Base-by-base conservation (phyloP, 2,113 vertebrate genomes). In the Engystomops pustulosus region DNA sequence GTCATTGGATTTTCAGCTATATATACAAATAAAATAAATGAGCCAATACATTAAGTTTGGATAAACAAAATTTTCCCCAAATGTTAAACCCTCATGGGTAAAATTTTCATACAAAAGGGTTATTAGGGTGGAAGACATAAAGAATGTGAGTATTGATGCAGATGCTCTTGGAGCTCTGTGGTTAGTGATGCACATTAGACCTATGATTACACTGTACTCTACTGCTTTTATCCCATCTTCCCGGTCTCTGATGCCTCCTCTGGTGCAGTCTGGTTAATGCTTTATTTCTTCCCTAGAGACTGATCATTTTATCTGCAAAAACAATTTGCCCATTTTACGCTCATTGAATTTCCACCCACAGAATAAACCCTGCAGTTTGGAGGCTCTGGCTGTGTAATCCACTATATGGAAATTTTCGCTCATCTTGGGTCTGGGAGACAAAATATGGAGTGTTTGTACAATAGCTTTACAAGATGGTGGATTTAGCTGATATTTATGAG, bases 231-330 rank as follows among this genome's bases (percentile, higher is more conserved):
- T 36, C 32, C 32, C 17, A 15, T 30, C 14, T 55, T 47, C 14
- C 14, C 41, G n/a, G 72, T 76, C 47, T 7, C 47, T 18, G n/a
- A 51, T 32, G 17, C 45, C 18, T 53, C 45, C 47, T 34, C 49
- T 76, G 45, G 72, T 27, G 18, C 72, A n/a, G 17, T 32, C 45
- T 32, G 49, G 27, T 47, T 72, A 47, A 72, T 72, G 69, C 44
- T 45, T 75, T 71, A 4, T 72, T 51, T 20, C 23, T 75, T 34
- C 45, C 47, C 74, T 18, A 14, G 30, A 55, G 47, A 32, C 47
- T 55, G 47, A 76, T 36, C 30, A 23, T 38, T 77, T 77, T 55
- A 55, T 55, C 18, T 77, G 18, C 30, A 77, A 58, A 77, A 77
- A 77, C 72, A 51, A 75, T 75, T 75, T 51, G 20, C 47, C 2